Evolutionary conservation across 2,888 invertebrate species (phyloP).

Genomic region (Ecdyonurus torrentis): DNA sequence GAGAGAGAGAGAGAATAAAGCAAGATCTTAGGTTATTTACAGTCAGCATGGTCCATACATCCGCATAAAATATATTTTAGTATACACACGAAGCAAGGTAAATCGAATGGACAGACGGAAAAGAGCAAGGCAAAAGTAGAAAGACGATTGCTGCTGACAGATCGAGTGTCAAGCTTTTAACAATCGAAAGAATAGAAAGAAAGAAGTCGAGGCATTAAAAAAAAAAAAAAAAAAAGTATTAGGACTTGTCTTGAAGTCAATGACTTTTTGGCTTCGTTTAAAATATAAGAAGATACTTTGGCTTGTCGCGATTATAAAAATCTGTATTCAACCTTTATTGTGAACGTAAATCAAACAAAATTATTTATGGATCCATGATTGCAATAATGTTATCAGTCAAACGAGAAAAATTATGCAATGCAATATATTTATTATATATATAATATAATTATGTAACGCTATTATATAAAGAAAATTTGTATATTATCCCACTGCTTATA

Average conservation of each 20-base stretch:
- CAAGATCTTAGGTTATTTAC: not conserved
- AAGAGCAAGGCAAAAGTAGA: no score
- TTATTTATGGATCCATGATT: not conserved
- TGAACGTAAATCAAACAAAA: not conserved
- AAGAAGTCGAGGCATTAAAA: not conserved
- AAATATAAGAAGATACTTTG: not conserved
- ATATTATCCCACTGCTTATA: no score
- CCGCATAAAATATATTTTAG: no score
- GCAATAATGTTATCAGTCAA: no score
- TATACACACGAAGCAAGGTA: not conserved
- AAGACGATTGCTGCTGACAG: not conserved
- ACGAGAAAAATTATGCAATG: not conserved
- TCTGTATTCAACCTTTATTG: not conserved
- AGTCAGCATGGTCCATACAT: not conserved
- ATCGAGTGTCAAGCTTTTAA: not conserved
- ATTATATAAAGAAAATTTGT: no score
- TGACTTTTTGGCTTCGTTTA: not conserved
- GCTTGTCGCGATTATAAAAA: not conserved
- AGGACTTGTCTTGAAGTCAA: not conserved
- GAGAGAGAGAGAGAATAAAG: no score
- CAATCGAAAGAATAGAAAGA: not conserved
- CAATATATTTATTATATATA: not conserved
- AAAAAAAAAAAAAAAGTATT: not conserved
- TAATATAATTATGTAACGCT: not conserved
- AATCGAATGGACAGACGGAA: not conserved